Percentiles rank a stretch among this genome's conserved stretches.
Evolutionary conservation across 30 jellyfish, hydroid and myxozoan genomes (phyloP).

Genomic region (Phacellophora camtschatica): DNA sequence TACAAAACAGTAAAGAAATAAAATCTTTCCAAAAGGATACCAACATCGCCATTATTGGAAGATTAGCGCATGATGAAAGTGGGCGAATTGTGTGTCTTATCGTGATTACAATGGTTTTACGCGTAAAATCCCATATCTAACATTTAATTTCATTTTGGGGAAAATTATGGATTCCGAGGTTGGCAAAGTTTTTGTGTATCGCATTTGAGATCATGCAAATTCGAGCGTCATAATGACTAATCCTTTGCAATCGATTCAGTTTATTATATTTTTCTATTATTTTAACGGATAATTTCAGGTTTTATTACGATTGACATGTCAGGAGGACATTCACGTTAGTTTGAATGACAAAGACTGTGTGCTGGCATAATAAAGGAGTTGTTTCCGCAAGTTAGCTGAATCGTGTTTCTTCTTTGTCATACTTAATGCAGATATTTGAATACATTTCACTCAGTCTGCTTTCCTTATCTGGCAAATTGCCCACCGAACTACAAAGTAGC

Average conservation of each 20-base stretch:
- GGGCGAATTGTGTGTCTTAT: slow-evolving; percentile 51
- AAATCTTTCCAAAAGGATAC: slow-evolving; percentile 42
- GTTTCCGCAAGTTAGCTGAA: slow-evolving; percentile 23
- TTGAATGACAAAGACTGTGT: no score
- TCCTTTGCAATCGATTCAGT: slow-evolving; percentile 27
- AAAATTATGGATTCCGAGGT: slow-evolving; percentile 43
- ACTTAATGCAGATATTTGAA: no score
- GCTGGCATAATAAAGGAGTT: no score
- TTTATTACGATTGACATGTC: slow-evolving; percentile 32
- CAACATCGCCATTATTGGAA: slow-evolving; percentile 59
- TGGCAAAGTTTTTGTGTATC: slow-evolving; percentile 28
- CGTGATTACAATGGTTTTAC: slow-evolving; percentile 55
- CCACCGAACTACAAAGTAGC: slow-evolving; percentile 36
- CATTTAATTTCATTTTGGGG: slow-evolving; percentile 60
- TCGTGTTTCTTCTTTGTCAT: no score
- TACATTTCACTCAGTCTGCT: neutral
- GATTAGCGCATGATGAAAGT: slow-evolving; percentile 52
- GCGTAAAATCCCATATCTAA: slow-evolving; percentile 41
- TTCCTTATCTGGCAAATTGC: slow-evolving; percentile 36
- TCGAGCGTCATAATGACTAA: slow-evolving; percentile 49
- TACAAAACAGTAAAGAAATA: slow-evolving; percentile 28
- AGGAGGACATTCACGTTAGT: neutral
- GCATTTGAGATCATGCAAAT: slow-evolving; percentile 36
- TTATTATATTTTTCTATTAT: slow-evolving; percentile 10
- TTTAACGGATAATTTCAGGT: slow-evolving; percentile 24